Evolutionary conservation across 2,797 vertebrate genomes (phyloP).

Genomic region (Falco naumanni): DNA sequence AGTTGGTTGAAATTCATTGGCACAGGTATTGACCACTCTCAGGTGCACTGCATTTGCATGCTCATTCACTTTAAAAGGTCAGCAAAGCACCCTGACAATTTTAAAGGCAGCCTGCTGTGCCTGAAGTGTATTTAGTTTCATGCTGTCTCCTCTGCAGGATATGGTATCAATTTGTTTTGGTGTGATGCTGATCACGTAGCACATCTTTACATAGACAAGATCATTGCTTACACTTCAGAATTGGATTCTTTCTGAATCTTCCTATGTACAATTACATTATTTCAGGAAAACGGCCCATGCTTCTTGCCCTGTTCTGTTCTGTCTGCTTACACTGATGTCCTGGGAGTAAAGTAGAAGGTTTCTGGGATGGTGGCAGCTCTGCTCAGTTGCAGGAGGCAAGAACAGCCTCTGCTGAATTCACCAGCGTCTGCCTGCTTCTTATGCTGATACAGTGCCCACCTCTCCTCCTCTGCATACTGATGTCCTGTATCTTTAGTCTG

Average conservation of each 20-base stretch:
- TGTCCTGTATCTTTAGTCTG: conserved; percentile 17
- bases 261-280: not conserved
- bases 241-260: not conserved
- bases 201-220: not conserved
- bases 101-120: not conserved
- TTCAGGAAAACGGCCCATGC: not conserved
- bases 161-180: not conserved
- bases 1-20: not conserved
- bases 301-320: not conserved
- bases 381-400: not conserved
- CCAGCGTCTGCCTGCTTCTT: not conserved
- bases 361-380: not conserved
- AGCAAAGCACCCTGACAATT: not conserved
- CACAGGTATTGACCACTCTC: not conserved
- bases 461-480: conserved; percentile 57
- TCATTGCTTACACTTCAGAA: not conserved
- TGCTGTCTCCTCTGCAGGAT: not conserved
- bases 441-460: conserved; percentile 20
- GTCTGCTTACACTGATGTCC: not conserved
- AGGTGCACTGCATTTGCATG: not conserved
- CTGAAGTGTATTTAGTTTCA: not conserved
- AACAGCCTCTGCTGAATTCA: not conserved
- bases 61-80: not conserved
- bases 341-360: conserved; percentile 14
- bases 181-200: not conserved